Conservation (phyloP, 2,888 invertebrate genomes). For the Hartigia nigra region DNA sequence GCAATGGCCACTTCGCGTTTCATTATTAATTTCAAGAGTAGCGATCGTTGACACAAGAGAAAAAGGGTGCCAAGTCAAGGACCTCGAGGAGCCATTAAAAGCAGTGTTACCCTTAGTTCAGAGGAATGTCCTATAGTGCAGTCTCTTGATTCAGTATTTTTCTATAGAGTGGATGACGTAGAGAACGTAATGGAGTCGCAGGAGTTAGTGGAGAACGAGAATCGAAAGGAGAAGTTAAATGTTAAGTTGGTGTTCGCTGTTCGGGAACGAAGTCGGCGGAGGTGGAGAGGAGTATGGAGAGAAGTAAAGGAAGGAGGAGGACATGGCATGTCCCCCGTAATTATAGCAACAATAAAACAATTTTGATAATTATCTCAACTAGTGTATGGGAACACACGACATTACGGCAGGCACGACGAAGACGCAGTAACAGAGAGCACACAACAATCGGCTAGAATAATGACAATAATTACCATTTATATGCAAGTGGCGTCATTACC, state of each 20-base stretch:
- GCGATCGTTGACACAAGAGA: constrained; percentile 41
- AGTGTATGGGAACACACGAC: constrained; percentile 64
- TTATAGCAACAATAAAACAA: constrained; percentile 65
- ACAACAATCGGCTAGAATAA: constrained; percentile 64
- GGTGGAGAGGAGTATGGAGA: neutral
- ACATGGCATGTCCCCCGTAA: constrained; percentile 63
- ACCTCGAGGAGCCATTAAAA: constrained; percentile 2
- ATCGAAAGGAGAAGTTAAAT: neutral
- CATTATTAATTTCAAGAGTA: constrained; percentile 51
- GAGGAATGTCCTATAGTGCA: neutral
- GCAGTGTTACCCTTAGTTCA: neutral
- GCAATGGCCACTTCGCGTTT: constrained; percentile 34
- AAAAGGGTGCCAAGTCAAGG: neutral
- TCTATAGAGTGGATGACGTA: neutral
- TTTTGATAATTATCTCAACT: constrained; percentile 65
- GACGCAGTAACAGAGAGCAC: constrained; percentile 32
- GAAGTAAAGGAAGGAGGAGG: constrained; percentile 28
- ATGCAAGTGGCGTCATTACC: constrained; percentile 66
- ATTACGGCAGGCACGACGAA: constrained; percentile 42
- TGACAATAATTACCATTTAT: constrained; percentile 66
- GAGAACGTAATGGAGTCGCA: neutral
- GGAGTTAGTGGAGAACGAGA: neutral
- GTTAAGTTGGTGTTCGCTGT: neutral
- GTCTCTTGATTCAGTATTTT: neutral
- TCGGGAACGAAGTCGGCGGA: constrained; percentile 17